Conservation (phyloP, 2,888 invertebrate species). For the Cryptus armator region DNA sequence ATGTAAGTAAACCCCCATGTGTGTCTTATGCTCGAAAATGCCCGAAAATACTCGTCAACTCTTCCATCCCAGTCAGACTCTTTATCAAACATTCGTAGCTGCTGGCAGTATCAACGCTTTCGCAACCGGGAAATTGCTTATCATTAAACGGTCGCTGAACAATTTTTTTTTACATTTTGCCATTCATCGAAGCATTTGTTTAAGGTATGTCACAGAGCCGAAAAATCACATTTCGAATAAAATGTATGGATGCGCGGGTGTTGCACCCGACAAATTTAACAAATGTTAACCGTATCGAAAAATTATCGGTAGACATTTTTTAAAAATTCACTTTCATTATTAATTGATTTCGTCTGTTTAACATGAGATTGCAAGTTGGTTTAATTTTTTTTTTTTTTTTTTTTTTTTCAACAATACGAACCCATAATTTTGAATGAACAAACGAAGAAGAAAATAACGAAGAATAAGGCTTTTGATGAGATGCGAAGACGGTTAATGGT, state of each 20-base stretch:
- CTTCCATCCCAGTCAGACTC: conserved; percentile 49
- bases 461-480: conserved; percentile 64
- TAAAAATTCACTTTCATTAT: too few species aligned
- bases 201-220: too few species aligned
- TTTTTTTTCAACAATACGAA: too few species aligned
- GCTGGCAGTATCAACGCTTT: background rate
- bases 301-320: too few species aligned
- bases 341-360: too few species aligned
- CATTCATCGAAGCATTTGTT: too few species aligned
- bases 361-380: too few species aligned
- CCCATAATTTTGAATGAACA: too few species aligned
- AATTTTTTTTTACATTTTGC: background rate
- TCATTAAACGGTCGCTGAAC: conserved; percentile 31
- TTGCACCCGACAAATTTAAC: too few species aligned
- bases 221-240: too few species aligned
- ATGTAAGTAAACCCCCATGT: conserved; percentile 74
- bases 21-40: conserved; percentile 75
- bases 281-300: background rate
- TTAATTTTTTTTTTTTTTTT: too few species aligned
- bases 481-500: conserved; percentile 66
- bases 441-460: background rate
- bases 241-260: too few species aligned
- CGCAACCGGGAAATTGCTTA: background rate
- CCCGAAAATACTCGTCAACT: conserved; percentile 21
- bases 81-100: conserved; percentile 78